Base-by-base conservation (phyloP, 2,113 vertebrate species). In the Entomyzon cyanotis region DNA sequence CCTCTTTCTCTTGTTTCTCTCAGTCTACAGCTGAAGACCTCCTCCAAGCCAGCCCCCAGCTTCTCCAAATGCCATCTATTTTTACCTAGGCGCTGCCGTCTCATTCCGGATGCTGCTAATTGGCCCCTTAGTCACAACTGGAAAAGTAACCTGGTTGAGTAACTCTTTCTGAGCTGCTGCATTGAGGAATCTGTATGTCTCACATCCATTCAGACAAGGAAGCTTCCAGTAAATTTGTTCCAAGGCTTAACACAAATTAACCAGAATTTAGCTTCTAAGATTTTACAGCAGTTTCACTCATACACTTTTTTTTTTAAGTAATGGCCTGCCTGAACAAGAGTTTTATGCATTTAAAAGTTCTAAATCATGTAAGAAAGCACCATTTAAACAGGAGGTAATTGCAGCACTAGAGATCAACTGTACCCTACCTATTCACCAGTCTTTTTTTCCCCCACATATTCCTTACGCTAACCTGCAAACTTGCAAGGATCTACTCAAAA, bases 61-160 rank as follows among this genome's bases (percentile, higher is more conserved):
- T 96, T 81, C 93, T 93, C 83, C 96, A 97, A 97, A 97, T 94
- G 94, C 94, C 95, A 94, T 86, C 96, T 97, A 95, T 97, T 97
- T 97, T 96, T 96, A 95, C 93, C 91, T 9, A 94, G 76, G 94
- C 44, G 0, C 86, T 90, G 94, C 68, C 8, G 7, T 64, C 95
- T 94, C 93, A 81, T 81, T 94, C 96, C 73, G 86, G 95, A 95
- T 96, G 84, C 93, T 95, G 93, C 86, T 97, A 96, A 97, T 95
- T 94, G 80, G 94, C 68, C 93, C 90, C 94, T 97, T 94, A 97
- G 96, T 96, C 95, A 96, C 96, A 95, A 95, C 96, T 95, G 94
- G 96, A 97, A 78, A 94, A 95, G 89, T 69, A 95, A 94, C 95
- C 89, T 30, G 11, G 65, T 27, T 78, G 65, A 95, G 84, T 95